phyloP scores from a whole-genome alignment of 2,888 invertebrate species.

The Gymnoscelis rufifasciata region DNA sequence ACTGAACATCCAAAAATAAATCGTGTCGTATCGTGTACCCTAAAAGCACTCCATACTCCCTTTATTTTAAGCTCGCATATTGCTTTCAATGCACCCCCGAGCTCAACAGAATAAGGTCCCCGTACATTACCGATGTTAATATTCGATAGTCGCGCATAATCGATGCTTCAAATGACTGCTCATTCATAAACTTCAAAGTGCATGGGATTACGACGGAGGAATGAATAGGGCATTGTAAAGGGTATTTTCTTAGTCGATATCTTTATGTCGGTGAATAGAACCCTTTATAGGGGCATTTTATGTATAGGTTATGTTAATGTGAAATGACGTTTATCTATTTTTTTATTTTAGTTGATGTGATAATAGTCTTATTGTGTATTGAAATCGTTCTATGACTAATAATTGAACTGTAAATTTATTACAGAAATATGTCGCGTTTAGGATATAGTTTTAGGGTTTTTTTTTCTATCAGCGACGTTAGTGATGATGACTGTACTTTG shows the following conservation, averaged over 20 bases:
- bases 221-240: constrained; percentile 29
- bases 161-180: constrained; percentile 53
- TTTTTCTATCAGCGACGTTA: too few species aligned
- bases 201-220: constrained; percentile 26
- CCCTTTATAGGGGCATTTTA: background rate
- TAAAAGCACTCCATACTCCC: constrained; percentile 29
- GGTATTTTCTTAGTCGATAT: constrained; percentile 28
- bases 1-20: too few species aligned
- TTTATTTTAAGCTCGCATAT: constrained; percentile 49
- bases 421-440: too few species aligned
- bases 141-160: constrained; percentile 62
- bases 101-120: constrained; percentile 51
- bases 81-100: constrained; percentile 47
- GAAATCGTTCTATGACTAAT: too few species aligned
- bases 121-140: constrained; percentile 69
- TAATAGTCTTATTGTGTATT: too few species aligned
- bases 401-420: too few species aligned
- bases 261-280: too few species aligned
- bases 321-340: too few species aligned
- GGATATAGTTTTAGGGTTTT: too few species aligned
- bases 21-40: background rate
- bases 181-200: constrained; percentile 34
- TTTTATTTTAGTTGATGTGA: too few species aligned
- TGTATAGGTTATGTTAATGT: background rate
- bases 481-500: too few species aligned